A percentile compares a stretch with the other conserved stretches of the same genome.
Evolutionary conservation across 2,797 vertebrate genomes (phyloP).

Genomic region (Potorous gilbertii): DNA sequence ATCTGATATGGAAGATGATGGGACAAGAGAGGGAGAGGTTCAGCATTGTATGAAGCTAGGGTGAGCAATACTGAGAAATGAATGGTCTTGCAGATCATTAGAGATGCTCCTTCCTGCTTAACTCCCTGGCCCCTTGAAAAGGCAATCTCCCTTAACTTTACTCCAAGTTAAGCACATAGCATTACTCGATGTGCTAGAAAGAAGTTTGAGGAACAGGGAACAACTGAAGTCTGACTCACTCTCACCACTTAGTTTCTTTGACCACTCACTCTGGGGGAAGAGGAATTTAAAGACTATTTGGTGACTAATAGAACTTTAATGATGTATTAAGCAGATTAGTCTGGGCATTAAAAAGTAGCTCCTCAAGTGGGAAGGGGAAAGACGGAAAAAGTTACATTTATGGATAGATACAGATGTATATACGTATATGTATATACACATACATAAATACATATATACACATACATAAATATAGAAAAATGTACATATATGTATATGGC

Average conservation of each 20-base stretch:
- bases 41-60: constrained; percentile 53
- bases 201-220: neutral
- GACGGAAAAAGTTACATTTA: neutral
- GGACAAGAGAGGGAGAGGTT: constrained; percentile 59
- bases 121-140: neutral
- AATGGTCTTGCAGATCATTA: constrained; percentile 24
- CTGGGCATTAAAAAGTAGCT: neutral
- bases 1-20: constrained; percentile 29
- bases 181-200: neutral
- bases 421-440: neutral
- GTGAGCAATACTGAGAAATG: constrained; percentile 52
- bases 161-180: constrained; percentile 21
- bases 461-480: neutral
- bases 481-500: too few species aligned
- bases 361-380: neutral
- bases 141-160: neutral
- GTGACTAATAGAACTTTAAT: constrained; percentile 52
- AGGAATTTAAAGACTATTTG: constrained; percentile 10
- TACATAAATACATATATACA: neutral
- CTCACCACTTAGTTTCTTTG: constrained; percentile 6
- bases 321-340: constrained; percentile 25
- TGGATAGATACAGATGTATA: neutral
- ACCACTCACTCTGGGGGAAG: neutral
- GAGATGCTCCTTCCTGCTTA: neutral
- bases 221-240: constrained; percentile 57